phyloP scores from a whole-genome alignment of 2,797 vertebrate genomes.

The Ptychobarbus kaznakovi region DNA sequence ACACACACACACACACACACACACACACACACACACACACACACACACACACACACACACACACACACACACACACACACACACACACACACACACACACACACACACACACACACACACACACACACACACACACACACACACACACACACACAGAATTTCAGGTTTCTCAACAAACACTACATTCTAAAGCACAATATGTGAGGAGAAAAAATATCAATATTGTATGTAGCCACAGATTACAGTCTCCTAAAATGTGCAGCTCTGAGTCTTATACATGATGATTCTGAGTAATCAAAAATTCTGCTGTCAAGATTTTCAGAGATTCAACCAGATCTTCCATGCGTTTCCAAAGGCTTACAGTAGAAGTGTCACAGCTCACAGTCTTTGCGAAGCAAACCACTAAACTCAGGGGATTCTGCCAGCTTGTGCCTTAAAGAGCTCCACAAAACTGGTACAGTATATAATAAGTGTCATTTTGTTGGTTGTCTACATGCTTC shows the following conservation, averaged over 20 bases:
- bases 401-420: not conserved
- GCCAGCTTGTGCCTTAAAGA: not conserved
- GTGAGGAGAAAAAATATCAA: not conserved
- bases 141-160: too few species aligned
- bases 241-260: not conserved
- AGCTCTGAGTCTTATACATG: not conserved
- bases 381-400: not conserved
- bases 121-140: too few species aligned
- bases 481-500: conserved; percentile 39
- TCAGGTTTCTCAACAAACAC: too few species aligned
- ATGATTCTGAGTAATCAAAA: conserved; percentile 1
- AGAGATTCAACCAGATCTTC: not conserved
- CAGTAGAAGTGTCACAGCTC: conserved; percentile 15
- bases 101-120: too few species aligned
- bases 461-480: conserved; percentile 3
- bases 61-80: too few species aligned
- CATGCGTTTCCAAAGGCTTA: not conserved
- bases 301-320: conserved; percentile 6
- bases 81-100: too few species aligned
- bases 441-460: not conserved
- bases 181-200: not conserved
- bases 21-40: too few species aligned
- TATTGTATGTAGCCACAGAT: not conserved
- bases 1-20: too few species aligned
- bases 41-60: too few species aligned